phyloP scores from a whole-genome alignment of 2,113 vertebrate species.

The Tragelaphus imberbis region DNA sequence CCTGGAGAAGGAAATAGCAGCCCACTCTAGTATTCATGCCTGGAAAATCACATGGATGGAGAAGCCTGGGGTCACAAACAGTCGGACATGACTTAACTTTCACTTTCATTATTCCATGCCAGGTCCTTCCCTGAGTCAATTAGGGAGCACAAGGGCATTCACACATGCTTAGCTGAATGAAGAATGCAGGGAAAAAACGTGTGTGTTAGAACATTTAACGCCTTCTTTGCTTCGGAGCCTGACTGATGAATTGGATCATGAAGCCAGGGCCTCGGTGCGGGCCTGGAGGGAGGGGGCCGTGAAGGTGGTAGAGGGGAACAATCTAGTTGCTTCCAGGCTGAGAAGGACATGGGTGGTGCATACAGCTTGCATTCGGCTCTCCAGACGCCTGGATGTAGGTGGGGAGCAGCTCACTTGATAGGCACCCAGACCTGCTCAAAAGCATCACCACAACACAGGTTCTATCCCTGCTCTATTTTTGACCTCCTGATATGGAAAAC shows the following conservation, averaged over 20 bases:
- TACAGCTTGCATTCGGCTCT: background rate
- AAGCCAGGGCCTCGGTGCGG: rapidly evolving
- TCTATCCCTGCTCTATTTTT: background rate
- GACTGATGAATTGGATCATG: background rate
- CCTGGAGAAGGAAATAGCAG: no score
- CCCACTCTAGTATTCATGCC: background rate
- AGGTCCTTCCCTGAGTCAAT: background rate
- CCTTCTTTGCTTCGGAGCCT: background rate
- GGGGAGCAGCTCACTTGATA: background rate
- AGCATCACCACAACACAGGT: background rate
- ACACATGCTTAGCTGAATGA: background rate
- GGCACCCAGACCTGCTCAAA: background rate
- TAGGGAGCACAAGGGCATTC: background rate
- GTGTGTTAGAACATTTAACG: background rate
- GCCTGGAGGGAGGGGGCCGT: background rate
- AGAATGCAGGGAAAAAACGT: background rate
- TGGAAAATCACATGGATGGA: background rate
- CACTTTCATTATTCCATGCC: background rate
- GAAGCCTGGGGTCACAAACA: background rate
- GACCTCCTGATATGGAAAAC: slow-evolving; percentile 23
- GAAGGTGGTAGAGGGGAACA: background rate
- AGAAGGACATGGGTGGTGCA: background rate
- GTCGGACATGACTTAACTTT: no score
- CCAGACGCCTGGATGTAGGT: rapidly evolving
- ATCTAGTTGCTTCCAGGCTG: background rate